phyloP scores from a whole-genome alignment of 2,797 vertebrate genomes.

The Onychomys arenicola region DNA sequence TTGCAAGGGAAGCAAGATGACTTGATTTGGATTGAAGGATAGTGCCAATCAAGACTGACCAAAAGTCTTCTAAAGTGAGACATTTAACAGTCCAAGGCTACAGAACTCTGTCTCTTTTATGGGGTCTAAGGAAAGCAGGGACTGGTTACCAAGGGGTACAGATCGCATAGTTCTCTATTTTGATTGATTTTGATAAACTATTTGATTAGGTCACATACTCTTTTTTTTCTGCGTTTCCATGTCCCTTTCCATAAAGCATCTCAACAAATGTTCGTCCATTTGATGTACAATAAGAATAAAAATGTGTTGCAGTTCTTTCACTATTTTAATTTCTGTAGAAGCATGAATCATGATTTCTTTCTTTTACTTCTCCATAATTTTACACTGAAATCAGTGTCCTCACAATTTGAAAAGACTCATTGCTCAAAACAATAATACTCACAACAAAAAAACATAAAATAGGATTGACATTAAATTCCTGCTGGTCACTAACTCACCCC shows the following conservation, averaged over 20 bases:
- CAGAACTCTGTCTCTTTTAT: neutral
- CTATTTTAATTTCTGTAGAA: neutral
- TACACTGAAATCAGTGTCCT: neutral
- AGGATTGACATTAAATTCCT: neutral
- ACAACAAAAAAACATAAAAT: neutral
- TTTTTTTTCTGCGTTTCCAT: neutral
- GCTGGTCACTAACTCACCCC: neutral
- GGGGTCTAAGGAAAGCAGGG: neutral
- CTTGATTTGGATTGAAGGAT: neutral
- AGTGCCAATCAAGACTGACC: neutral
- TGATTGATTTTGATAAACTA: too few species aligned
- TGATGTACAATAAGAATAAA: slow-evolving; percentile 37
- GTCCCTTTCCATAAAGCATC: neutral
- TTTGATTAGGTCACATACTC: neutral
- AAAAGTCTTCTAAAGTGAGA: neutral
- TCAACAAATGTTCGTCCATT: neutral
- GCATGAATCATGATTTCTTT: neutral
- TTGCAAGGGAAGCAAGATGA: neutral
- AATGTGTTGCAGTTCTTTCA: neutral
- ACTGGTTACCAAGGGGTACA: neutral
- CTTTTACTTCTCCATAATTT: slow-evolving; percentile 26
- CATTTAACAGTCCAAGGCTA: neutral
- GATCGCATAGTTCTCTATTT: neutral
- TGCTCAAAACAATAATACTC: slow-evolving; percentile 16
- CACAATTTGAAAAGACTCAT: neutral